Evolutionary conservation across 2,797 vertebrate species (phyloP).

Genomic region (Macroramphosus scolopax): DNA sequence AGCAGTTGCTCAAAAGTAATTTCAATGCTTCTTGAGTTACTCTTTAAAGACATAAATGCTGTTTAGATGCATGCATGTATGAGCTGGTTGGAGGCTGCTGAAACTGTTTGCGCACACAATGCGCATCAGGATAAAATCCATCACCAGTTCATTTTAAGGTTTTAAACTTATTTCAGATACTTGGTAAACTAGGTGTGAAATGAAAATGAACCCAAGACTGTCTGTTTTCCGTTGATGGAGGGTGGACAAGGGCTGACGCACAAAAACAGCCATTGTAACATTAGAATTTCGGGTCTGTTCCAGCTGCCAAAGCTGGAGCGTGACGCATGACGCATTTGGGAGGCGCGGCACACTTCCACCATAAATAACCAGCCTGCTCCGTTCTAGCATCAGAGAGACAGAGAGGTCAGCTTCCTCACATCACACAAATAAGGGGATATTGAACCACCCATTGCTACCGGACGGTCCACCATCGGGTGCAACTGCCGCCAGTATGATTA

Average conservation of each 20-base stretch:
- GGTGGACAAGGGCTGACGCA: constrained; percentile 53
- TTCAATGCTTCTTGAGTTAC: not conserved
- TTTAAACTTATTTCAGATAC: not conserved
- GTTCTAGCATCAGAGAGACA: constrained; percentile 27
- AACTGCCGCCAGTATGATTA: constrained; percentile 83
- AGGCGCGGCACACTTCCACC: constrained; percentile 55
- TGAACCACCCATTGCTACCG: not conserved
- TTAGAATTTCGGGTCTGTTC: constrained; percentile 34
- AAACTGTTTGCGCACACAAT: not conserved
- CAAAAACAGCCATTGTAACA: constrained; percentile 42
- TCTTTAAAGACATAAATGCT: no score
- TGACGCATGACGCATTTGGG: constrained; percentile 63
- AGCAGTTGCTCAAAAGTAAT: not conserved
- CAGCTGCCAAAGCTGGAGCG: constrained; percentile 35
- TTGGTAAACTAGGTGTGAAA: not conserved
- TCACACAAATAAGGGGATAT: constrained; percentile 11
- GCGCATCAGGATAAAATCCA: no score
- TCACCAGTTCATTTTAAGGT: not conserved
- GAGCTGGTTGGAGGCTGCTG: no score
- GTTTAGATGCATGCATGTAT: no score
- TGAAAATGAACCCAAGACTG: not conserved
- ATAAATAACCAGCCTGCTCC: constrained; percentile 54
- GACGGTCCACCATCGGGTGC: constrained; percentile 22
- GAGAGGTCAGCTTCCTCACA: constrained; percentile 15
- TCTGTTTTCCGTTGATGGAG: constrained; percentile 4